Evolutionary conservation across 2,113 vertebrate genomes (phyloP).

Genomic region (Ochotona curzoniae): DNA sequence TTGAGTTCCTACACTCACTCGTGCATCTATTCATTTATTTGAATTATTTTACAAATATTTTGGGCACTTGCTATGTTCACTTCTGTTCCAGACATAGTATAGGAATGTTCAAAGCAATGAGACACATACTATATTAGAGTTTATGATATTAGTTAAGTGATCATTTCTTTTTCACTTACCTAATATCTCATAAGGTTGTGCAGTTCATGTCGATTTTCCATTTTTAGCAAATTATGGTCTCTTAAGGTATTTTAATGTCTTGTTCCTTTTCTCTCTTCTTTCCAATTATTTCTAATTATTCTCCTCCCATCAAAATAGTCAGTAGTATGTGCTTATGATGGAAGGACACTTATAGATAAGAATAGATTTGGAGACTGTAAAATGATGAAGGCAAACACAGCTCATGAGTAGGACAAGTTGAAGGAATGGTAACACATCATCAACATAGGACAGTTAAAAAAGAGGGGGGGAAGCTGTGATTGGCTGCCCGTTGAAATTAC

Average conservation of each 20-base stretch:
- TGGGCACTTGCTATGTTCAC: not conserved
- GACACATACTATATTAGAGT: not conserved
- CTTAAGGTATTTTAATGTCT: not conserved
- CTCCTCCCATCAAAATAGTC: not conserved
- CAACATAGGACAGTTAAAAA: not conserved
- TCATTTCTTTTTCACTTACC: not conserved
- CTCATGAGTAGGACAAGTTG: not conserved
- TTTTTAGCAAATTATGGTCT: slow-evolving; percentile 24
- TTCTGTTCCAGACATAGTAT: not conserved
- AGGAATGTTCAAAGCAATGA: not conserved
- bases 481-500: not conserved
- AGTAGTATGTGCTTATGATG: not conserved
- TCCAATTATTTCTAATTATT: not conserved
- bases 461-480: not conserved
- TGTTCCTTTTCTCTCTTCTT: not conserved
- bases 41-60: slow-evolving; percentile 26
- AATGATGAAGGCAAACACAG: not conserved
- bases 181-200: not conserved
- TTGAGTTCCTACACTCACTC: not conserved
- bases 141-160: not conserved
- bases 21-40: not conserved
- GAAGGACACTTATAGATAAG: slow-evolving; percentile 23
- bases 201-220: not conserved
- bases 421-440: not conserved
- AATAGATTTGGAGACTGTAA: not conserved